A percentile compares a stretch with the other conserved stretches of the same genome.
phyloP scores from a whole-genome alignment of 2,888 invertebrate genomes.

The Magallana nippona region DNA sequence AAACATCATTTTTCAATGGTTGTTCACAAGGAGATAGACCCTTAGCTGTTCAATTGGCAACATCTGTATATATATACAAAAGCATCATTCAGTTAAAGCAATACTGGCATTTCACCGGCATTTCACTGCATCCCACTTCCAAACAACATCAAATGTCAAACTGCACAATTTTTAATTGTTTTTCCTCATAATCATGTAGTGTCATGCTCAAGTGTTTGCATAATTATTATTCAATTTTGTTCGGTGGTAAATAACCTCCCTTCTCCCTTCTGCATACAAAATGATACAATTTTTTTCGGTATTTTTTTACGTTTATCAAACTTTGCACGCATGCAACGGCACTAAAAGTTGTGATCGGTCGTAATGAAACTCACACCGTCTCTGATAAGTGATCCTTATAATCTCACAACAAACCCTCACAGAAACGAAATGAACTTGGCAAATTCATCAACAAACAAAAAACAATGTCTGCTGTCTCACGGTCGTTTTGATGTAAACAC shows the following conservation, averaged over 20 bases:
- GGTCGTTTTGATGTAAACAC: constrained; percentile 11
- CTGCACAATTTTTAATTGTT: constrained; percentile 26
- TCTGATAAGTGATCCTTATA: constrained; percentile 9
- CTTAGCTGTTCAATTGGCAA: background rate
- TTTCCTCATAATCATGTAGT: constrained; percentile 5
- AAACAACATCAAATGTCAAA: background rate
- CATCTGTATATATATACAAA: background rate
- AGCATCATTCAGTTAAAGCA: background rate
- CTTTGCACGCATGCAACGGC: background rate
- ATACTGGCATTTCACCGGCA: constrained; percentile 30
- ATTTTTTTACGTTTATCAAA: background rate
- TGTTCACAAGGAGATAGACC: background rate
- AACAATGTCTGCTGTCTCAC: background rate
- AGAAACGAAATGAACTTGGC: background rate
- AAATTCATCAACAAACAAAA: constrained; percentile 10
- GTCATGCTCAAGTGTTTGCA: constrained; percentile 21
- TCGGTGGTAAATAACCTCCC: background rate
- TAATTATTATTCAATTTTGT: background rate
- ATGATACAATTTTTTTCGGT: background rate
- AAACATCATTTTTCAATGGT: constrained; percentile 11
- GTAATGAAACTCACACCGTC: background rate
- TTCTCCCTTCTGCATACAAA: background rate
- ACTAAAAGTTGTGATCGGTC: background rate
- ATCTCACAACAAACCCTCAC: background rate
- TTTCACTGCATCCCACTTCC: constrained; percentile 14